A percentile compares a stretch with the other conserved stretches of the same genome.
Evolutionary conservation across 2,113 vertebrate genomes (phyloP).

Genomic region (Cisticola juncidis): DNA sequence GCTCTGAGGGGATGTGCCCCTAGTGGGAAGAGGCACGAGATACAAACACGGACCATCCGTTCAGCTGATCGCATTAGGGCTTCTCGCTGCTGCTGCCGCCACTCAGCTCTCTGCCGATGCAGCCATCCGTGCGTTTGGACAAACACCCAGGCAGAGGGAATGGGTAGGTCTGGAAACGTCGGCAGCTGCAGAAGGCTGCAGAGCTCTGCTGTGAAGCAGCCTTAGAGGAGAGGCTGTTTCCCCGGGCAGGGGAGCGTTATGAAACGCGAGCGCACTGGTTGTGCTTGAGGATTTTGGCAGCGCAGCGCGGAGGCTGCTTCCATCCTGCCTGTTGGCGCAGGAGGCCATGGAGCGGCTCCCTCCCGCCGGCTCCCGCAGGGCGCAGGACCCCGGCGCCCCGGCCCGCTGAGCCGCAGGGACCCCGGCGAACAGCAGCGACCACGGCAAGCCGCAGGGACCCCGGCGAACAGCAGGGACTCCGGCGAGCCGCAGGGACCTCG

Average conservation of each 20-base stretch:
- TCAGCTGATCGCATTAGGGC: neutral
- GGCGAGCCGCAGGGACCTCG: neutral
- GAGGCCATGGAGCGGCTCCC: neutral
- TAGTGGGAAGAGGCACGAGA: neutral
- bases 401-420: constrained; percentile 6
- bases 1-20: neutral
- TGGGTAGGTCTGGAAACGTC: neutral
- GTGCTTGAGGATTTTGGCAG: neutral
- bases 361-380: neutral
- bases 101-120: neutral
- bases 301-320: neutral
- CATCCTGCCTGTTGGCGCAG: neutral
- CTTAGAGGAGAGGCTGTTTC: neutral
- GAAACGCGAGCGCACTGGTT: neutral
- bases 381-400: neutral
- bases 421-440: neutral
- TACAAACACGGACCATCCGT: neutral
- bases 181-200: constrained; percentile 7
- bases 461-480: neutral
- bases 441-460: neutral
- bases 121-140: neutral
- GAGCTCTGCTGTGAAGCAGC: neutral
- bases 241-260: neutral
- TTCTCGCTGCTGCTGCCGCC: neutral
- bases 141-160: neutral